Evolutionary conservation across 37 sponge, comb jelly and placozoan species (phyloP), one percentile per base, ranked within the genome.

Genomic region (Crambe crambe): DNA sequence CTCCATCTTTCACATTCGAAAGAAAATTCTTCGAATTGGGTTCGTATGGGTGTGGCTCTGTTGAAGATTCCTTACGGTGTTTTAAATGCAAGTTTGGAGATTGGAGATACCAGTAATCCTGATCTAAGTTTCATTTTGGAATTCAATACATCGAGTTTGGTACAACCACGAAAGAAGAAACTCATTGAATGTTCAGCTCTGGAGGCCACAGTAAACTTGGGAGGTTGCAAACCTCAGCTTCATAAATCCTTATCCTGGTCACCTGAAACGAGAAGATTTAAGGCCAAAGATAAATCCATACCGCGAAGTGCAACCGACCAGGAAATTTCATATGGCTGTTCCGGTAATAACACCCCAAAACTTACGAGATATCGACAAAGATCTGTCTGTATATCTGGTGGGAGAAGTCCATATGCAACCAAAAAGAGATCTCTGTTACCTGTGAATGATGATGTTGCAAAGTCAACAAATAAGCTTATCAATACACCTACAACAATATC

Each of bases 61-160:
- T 60, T 60, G 17, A 60, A 60, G 25, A 60, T 60, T 6, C 61
- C 61, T 22, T 60, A 60, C 25, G 61, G 61, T 21, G 61, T 60
- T 9, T 22, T 60, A 4, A 9, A 60, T 60, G 61, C 61, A 60
- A 21, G n/a, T 25, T 22, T 60, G 25, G 61, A 60, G 17, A 60
- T 60, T 26, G 61, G 61, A 60, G 61, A 60, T 22, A 26, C 61
- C 25, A 26, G 61, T 25, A 22, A 60, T 60, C 61, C 61, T 26
- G 25, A 60, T 6, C 21, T 60, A 3, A 60, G 26, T 60, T 60
- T 21, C 25, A 60, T 60, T 25, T 5, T 60, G 25, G 61, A 60
- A 22, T 60, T 60, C 25, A 60, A 60, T 22, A 60, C 3, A 9
- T 60, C 61, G 5, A 60, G 61, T 25, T 25, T 60, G 61, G 61